Percentiles rank a stretch among this genome's conserved stretches.
Conservation (phyloP, 1,140 invertebrate genomes). For the Platyscapa corneri region DNA sequence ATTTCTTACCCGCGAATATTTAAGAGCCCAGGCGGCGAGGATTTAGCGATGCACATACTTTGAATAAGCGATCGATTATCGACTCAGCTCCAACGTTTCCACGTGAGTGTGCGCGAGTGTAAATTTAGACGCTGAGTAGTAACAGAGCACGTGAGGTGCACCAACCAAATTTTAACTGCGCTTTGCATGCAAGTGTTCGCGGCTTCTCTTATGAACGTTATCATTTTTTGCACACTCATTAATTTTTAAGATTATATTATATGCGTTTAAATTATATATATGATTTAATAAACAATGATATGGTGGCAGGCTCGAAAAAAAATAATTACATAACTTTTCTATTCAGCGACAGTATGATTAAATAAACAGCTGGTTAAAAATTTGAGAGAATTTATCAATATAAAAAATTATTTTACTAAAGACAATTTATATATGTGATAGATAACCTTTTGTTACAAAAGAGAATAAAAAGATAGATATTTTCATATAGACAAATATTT, state of each 20-base stretch:
- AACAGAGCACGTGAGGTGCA: background rate
- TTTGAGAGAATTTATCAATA: background rate
- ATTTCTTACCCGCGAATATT: background rate
- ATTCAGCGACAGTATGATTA: background rate
- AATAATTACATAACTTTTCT: slow-evolving; percentile 6
- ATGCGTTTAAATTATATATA: background rate
- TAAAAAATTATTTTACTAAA: background rate
- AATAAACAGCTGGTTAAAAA: background rate
- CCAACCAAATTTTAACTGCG: background rate
- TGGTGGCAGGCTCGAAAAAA: background rate
- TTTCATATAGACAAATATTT: background rate
- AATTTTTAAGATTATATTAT: background rate
- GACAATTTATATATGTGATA: background rate
- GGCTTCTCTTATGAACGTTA: background rate
- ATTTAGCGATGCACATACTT: background rate
- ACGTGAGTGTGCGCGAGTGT: background rate
- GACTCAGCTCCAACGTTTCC: background rate
- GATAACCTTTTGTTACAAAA: background rate
- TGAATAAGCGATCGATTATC: background rate
- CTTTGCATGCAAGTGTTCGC: background rate
- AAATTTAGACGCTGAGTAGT: background rate
- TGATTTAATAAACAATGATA: background rate
- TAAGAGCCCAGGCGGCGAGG: background rate
- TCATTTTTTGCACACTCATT: background rate
- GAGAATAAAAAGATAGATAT: background rate